Evolutionary conservation across 2,888 invertebrate genomes (phyloP).

Genomic region (Acleris cristana): DNA sequence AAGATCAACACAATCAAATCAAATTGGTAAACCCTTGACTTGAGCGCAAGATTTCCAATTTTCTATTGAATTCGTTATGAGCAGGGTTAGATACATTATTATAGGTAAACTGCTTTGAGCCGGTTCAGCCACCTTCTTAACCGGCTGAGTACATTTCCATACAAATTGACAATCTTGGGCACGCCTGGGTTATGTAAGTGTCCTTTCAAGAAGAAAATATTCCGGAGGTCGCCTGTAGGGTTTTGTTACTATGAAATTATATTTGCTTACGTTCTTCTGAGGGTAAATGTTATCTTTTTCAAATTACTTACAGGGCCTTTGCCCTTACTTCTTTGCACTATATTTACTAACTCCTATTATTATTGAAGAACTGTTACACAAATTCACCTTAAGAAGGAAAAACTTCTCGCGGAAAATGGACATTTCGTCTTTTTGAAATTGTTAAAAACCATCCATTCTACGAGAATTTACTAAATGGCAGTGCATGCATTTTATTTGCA

Average conservation of each 20-base stretch:
- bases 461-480: no score
- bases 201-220: conserved; percentile 22
- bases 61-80: conserved; percentile 23
- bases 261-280: conserved; percentile 5
- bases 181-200: conserved; percentile 20
- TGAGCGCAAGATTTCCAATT: conserved; percentile 17
- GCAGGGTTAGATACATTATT: conserved; percentile 29
- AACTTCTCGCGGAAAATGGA: no score
- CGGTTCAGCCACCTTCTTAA: conserved; percentile 21
- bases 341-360: no score
- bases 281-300: neutral
- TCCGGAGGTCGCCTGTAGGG: neutral
- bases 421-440: no score
- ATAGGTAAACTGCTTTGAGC: conserved; percentile 22
- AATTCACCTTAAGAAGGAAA: no score
- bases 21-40: conserved; percentile 5
- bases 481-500: no score
- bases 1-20: conserved; percentile 15
- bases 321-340: no score
- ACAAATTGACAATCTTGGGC: conserved; percentile 32
- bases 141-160: conserved; percentile 32
- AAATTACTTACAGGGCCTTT: no score
- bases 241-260: conserved; percentile 3
- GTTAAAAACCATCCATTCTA: no score
- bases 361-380: no score